phyloP scores from a whole-genome alignment of 2,797 vertebrate genomes.

The Xiphorhynchus erythropygius region DNA sequence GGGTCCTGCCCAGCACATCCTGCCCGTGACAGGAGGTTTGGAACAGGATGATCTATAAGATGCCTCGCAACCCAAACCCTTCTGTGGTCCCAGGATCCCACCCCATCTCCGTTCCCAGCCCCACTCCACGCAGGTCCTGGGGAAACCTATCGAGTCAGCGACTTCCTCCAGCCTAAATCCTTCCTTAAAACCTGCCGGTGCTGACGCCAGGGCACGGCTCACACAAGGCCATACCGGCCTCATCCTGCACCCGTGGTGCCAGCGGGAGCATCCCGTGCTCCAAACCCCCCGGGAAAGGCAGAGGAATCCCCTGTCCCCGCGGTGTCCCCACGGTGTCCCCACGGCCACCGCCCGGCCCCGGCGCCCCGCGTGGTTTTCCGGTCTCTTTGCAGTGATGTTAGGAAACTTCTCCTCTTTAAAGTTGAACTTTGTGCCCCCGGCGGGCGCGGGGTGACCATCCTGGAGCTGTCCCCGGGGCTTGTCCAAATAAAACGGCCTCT shows the following conservation, averaged over 20 bases:
- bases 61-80: neutral
- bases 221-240: neutral
- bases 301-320: neutral
- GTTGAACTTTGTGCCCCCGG: neutral
- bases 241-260: neutral
- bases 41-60: neutral
- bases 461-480: neutral
- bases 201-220: neutral
- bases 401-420: neutral
- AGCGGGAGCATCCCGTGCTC: neutral
- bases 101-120: neutral
- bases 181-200: conserved; percentile 37
- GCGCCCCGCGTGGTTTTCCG: neutral
- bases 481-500: neutral
- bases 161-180: conserved; percentile 14
- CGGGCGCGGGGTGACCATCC: rapidly evolving
- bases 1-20: neutral
- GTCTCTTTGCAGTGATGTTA: neutral
- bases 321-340: neutral
- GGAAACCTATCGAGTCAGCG: neutral
- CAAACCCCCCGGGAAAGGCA: neutral
- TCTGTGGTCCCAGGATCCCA: neutral
- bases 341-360: neutral
- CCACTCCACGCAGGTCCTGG: neutral
- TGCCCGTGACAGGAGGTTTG: neutral